Percentiles rank a stretch among this genome's conserved stretches.
phyloP scores from a whole-genome alignment of 2,888 invertebrate genomes.

The Monochamus alternatus region DNA sequence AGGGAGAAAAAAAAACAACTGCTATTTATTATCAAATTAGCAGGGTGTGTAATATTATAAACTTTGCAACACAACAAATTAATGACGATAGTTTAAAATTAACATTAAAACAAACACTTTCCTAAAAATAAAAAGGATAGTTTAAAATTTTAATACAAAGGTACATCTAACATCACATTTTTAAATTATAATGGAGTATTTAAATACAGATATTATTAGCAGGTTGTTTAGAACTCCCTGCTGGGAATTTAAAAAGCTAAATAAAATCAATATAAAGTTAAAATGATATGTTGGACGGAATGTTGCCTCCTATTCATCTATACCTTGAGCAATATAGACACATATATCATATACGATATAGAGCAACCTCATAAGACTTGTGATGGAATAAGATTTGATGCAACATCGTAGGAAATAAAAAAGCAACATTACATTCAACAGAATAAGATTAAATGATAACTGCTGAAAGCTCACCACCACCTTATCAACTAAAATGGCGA shows the following conservation, averaged over 20 bases:
- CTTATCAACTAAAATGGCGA: conserved; percentile 43
- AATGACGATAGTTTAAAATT: conserved; percentile 25
- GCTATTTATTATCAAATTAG: conserved; percentile 8
- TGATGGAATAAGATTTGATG: conserved; percentile 7
- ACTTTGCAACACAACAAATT: conserved; percentile 11
- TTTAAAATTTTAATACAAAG: conserved; percentile 20
- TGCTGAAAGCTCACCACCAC: conserved; percentile 40
- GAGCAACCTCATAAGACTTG: not conserved
- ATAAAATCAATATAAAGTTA: conserved; percentile 17
- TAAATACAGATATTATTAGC: conserved; percentile 22
- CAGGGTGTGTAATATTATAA: not conserved
- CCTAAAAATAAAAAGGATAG: conserved; percentile 12
- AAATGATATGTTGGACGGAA: conserved; percentile 31
- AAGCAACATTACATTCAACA: conserved; percentile 36
- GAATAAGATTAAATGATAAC: conserved; percentile 21
- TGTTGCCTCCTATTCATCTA: conserved; percentile 29
- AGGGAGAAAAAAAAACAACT: conserved; percentile 16
- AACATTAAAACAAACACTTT: conserved; percentile 27
- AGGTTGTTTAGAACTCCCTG: not conserved
- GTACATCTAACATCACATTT: conserved; percentile 35
- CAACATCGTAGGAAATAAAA: conserved; percentile 25
- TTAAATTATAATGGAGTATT: conserved; percentile 29
- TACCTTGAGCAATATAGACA: conserved; percentile 20
- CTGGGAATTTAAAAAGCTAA: conserved; percentile 18
- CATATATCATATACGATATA: not conserved